phyloP scores from a whole-genome alignment of 2,113 vertebrate genomes.

The Pycnonotus jocosus region DNA sequence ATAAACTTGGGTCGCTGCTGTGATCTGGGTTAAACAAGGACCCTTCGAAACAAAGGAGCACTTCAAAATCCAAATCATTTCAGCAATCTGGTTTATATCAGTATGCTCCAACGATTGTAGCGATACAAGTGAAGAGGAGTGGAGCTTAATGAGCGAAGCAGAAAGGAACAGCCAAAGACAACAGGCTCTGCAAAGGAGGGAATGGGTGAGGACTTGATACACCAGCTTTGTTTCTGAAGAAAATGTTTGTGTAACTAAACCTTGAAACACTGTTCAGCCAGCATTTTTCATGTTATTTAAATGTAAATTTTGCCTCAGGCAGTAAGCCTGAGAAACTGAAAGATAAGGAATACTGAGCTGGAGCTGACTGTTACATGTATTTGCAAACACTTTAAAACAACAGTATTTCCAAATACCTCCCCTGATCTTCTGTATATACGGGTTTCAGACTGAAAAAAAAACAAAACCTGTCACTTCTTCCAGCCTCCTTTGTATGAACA shows the following conservation, averaged over 20 bases:
- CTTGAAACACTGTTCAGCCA: background rate
- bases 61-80: slow-evolving; percentile 14
- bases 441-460: background rate
- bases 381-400: background rate
- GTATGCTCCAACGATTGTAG: background rate
- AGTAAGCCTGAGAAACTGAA: background rate
- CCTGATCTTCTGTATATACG: background rate
- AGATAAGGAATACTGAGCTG: background rate
- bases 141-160: background rate
- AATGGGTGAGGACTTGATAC: background rate
- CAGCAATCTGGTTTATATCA: background rate
- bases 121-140: background rate
- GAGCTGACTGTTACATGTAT: background rate
- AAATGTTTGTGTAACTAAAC: slow-evolving; percentile 29
- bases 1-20: background rate
- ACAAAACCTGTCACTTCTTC: background rate
- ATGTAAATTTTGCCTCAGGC: background rate
- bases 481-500: background rate
- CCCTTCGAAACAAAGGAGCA: background rate
- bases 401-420: background rate
- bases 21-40: background rate
- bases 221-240: slow-evolving; percentile 24
- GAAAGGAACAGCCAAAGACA: slow-evolving; percentile 31
- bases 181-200: background rate
- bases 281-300: background rate